These are phyloP conservation scores for Callopanchax toddi DNA, from an alignment of 2,113 vertebrate species.

Conservation along the genomic window DNA sequence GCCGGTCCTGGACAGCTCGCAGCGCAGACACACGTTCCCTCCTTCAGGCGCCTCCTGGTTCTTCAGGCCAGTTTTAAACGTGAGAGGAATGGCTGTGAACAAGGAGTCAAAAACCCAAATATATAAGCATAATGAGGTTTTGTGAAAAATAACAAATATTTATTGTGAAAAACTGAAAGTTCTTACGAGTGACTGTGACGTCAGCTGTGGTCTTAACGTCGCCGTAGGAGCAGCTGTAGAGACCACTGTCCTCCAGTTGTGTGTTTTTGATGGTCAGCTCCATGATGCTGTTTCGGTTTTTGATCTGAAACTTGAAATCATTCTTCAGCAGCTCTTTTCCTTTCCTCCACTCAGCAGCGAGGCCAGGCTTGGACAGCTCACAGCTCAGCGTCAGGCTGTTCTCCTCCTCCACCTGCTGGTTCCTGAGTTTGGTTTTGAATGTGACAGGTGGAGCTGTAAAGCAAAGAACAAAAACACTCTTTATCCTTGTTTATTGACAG, in stretches of 20 bases:
- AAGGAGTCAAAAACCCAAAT: background rate
- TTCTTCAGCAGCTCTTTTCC: slow-evolving; percentile 74
- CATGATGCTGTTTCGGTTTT: slow-evolving; percentile 70
- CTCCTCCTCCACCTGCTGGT: slow-evolving; percentile 85
- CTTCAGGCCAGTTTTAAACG: slow-evolving; percentile 83
- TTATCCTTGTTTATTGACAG: too few species aligned
- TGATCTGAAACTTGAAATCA: slow-evolving; percentile 86
- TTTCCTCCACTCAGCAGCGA: slow-evolving; percentile 79
- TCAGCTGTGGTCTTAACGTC: slow-evolving; percentile 81
- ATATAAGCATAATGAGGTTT: background rate
- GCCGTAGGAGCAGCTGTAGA: slow-evolving; percentile 85
- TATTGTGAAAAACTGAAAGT: background rate
- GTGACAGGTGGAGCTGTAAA: slow-evolving; percentile 77
- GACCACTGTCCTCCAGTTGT: slow-evolving; percentile 84
- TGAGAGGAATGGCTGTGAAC: slow-evolving; percentile 74
- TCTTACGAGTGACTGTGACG: slow-evolving; percentile 86
- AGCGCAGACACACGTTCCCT: slow-evolving; percentile 71
- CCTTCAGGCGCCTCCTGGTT: slow-evolving; percentile 85
- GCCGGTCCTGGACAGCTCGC: slow-evolving; percentile 83
- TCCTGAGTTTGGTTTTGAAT: slow-evolving; percentile 85
- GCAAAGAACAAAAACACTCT: background rate
- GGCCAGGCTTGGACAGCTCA: slow-evolving; percentile 81
- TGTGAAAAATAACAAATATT: background rate
- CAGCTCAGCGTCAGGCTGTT: slow-evolving; percentile 81
- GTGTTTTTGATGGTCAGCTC: slow-evolving; percentile 84